Percentiles rank a stretch among this genome's conserved stretches.
Conservation (phyloP, 1,140 invertebrate genomes). For the Aphidius gifuensis region DNA sequence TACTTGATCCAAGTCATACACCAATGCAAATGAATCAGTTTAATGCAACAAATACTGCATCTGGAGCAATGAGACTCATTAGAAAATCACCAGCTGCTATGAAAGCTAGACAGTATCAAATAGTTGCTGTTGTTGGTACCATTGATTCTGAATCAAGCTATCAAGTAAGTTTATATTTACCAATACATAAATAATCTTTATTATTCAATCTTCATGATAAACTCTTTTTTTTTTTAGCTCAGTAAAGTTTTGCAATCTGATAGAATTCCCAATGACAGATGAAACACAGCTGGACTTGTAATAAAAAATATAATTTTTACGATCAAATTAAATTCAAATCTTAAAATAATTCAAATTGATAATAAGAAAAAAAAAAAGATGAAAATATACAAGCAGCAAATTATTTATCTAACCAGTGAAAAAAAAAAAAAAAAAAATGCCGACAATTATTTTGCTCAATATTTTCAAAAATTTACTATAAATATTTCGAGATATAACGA, state of each 20-base stretch:
- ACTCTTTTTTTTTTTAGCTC: slow-evolving; percentile 54
- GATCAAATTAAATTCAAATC: neutral
- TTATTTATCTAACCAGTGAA: neutral
- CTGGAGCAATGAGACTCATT: slow-evolving; percentile 67
- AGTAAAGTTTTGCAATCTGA: slow-evolving; percentile 69
- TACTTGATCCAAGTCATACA: slow-evolving; percentile 84
- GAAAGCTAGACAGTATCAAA: slow-evolving; percentile 83
- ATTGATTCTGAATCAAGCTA: slow-evolving; percentile 73
- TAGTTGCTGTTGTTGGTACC: slow-evolving; percentile 74
- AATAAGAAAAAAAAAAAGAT: neutral
- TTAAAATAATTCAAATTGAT: neutral
- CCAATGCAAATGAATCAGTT: slow-evolving; percentile 73
- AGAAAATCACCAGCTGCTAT: slow-evolving; percentile 71
- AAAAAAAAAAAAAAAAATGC: neutral
- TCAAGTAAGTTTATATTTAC: slow-evolving; percentile 56
- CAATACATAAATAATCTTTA: neutral
- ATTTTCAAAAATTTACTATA: too few species aligned
- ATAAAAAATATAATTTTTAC: neutral
- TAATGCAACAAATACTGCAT: slow-evolving; percentile 57
- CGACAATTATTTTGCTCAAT: too few species aligned
- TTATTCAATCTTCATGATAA: slow-evolving; percentile 2
- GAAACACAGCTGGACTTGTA: slow-evolving; percentile 43
- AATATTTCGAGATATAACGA: too few species aligned
- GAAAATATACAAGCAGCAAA: neutral
- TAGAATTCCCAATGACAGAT: slow-evolving; percentile 66